Evolutionary conservation across 2,797 vertebrate genomes (phyloP), one percentile per base, ranked within the genome.

Genomic region (Pangasius djambal): DNA sequence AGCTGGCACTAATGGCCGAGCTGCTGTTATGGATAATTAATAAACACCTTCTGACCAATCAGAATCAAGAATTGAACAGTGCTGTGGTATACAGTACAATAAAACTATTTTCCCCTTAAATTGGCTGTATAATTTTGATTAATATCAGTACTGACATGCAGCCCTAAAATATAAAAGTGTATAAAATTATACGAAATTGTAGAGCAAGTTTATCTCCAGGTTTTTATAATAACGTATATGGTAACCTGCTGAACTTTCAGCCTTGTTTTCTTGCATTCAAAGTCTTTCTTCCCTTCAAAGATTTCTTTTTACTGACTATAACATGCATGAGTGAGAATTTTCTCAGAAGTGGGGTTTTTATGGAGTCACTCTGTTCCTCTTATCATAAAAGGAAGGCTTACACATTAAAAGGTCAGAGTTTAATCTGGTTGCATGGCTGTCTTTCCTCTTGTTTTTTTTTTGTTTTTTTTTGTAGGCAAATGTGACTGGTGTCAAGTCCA

Each of bases 401-500:
- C 20, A 25, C 59, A n/a, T 85, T 40, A 31, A 65, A 44, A 85
- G 82, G 70, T 89, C 87, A 87, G 61, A 57, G 86, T 44, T 86
- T 87, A 86, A 88, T 87, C 79, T 79, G 44, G 57, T 6, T 48
- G 61, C 57, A 70, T 79, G 83, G 16, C 86, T 83, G 16, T 86
- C 77, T 87, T 88, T 78, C 61, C 37, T 61, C 50, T 50, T 8
- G 9, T 40, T 40, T 40, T 40, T 40, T 0, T 40, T 40, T 40
- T 40, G 5, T 5, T 40, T 5, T 40, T 40, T 40, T 55, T 70
- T 40, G n/a, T n/a, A 55, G 86, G 83, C 70, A 74, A 89, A 91
- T 84, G 28, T 83, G 52, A 70, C 70, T 8, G 22, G 69, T 89
- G 87, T 90, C 85, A 87, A 85, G 31, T 77, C 69, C 61, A 86